Evolutionary conservation across 1,140 invertebrate species (phyloP), one percentile per base, ranked within the genome.

Genomic region (Pseudomyrmex concolor): DNA sequence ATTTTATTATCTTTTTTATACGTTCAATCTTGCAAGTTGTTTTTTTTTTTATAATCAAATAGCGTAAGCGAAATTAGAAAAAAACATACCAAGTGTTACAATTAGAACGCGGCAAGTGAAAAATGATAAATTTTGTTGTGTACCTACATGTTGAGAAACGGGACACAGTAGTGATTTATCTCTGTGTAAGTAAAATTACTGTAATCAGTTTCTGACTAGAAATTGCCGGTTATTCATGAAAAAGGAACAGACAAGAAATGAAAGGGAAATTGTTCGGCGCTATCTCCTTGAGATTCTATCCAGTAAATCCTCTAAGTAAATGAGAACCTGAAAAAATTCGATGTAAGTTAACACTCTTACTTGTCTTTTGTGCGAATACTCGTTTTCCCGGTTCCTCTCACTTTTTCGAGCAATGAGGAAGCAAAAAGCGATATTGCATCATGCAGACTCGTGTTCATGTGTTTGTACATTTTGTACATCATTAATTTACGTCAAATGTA

Each of bases 161-260:
- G 1, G 13, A 43, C 66, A 1, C 68, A 15, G 13, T 2, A n/a
- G 51, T 17, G 5, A n/a, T 71, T 82, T 76, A 48, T 68, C 45
- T n/a, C 8, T 9, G 22, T 9, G 15, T 51, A 63, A 10, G 34
- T 60, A 63, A 51, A 1, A 67, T 64, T 48, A 62, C 19, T 19
- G 13, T 57, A 83, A 77, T 77, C 76, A 54, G 13, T 45, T 67
- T 19, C 62, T 62, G 55, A 5, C 15, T 70, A 59, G 66, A 62
- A 54, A 82, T 43, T 50, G 13, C 9, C 13, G 2, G 13, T 45
- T 43, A 12, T 55, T 43, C n/a, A 34, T 17, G 62, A 12, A 45
- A 55, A 54, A 77, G 3, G 2, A 67, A 13, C 34, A 43, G 12
- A 45, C 7, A 15, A 15, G 50, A 13, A 77, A 77, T n/a, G n/a